phyloP scores from a whole-genome alignment of 2,888 invertebrate genomes.

The Acronicta alni region DNA sequence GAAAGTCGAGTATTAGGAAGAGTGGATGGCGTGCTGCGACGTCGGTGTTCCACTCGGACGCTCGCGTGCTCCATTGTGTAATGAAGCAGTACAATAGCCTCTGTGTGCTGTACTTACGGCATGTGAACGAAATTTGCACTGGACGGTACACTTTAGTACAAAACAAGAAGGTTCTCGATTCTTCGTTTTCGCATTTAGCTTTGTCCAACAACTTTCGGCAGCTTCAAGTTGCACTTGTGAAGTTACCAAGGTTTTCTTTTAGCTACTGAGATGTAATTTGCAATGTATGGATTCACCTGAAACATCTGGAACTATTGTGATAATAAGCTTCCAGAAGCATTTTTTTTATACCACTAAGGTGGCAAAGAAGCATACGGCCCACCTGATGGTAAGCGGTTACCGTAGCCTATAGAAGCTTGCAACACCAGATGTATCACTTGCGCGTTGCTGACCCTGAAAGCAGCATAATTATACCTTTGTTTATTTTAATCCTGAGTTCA shows the following conservation, averaged over 20 bases:
- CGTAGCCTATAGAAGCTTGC: no score
- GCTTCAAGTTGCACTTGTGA: background rate
- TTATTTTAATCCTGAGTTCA: no score
- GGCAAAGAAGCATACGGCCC: no score
- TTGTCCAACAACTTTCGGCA: background rate
- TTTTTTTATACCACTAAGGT: no score
- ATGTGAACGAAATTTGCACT: conserved; percentile 46
- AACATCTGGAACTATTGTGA: background rate
- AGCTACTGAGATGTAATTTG: no score
- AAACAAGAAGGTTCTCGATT: conserved; percentile 18
- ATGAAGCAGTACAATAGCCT: conserved; percentile 60
- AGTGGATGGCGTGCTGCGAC: conserved; percentile 38
- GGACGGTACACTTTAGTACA: conserved; percentile 9
- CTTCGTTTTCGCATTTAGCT: background rate
- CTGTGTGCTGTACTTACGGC: conserved; percentile 28
- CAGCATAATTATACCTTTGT: no score
- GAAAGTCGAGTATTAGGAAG: conserved; percentile 48
- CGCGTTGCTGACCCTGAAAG: no score
- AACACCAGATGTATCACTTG: no score
- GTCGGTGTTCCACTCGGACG: conserved; percentile 57
- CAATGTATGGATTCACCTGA: background rate
- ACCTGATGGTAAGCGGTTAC: no score
- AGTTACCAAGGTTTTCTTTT: no score
- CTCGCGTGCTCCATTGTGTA: conserved; percentile 68
- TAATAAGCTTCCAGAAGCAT: no score